Conservation (phyloP, 2,888 invertebrate genomes). For the Ormyrus rosae region DNA sequence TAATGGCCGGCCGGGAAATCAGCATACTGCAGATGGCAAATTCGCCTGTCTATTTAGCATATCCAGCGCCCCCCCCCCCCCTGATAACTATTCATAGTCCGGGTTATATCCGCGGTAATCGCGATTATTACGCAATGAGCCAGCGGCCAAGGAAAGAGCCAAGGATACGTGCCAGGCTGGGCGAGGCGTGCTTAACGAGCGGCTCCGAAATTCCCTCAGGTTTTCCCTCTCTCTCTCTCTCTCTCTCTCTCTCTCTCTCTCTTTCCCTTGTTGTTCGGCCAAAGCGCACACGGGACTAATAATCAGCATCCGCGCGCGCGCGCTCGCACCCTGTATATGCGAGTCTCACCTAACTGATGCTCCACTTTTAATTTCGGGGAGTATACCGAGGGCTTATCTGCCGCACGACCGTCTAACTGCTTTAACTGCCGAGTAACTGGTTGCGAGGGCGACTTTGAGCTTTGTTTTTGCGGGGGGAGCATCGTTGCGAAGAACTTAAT, state of each 20-base stretch:
- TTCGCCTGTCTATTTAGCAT: constrained; percentile 60
- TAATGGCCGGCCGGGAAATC: constrained; percentile 56
- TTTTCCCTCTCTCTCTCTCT: background rate
- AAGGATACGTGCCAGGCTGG: background rate
- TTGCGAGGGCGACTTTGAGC: background rate
- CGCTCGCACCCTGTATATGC: background rate
- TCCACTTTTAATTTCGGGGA: background rate
- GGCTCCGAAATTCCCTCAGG: background rate
- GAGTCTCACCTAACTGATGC: background rate
- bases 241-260: background rate
- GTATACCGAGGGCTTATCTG: too few relatives aligned
- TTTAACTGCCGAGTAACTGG: background rate
- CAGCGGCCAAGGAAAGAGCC: background rate
- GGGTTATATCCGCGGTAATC: constrained; percentile 62
- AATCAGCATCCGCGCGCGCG: constrained; percentile 9
- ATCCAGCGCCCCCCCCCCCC: constrained; percentile 44
- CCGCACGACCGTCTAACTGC: background rate
- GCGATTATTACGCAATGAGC: constrained; percentile 62
- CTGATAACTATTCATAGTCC: constrained; percentile 65
- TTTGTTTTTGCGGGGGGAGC: background rate
- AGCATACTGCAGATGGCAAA: constrained; percentile 59
- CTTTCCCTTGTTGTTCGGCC: too few relatives aligned
- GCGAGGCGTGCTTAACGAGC: constrained; percentile 21
- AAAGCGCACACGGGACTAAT: constrained; percentile 26
- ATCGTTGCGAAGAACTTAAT: too few relatives aligned